These are phyloP conservation scores for Phycodurus eques DNA, from an alignment of 2,113 vertebrate species.

Conservation along the genomic window DNA sequence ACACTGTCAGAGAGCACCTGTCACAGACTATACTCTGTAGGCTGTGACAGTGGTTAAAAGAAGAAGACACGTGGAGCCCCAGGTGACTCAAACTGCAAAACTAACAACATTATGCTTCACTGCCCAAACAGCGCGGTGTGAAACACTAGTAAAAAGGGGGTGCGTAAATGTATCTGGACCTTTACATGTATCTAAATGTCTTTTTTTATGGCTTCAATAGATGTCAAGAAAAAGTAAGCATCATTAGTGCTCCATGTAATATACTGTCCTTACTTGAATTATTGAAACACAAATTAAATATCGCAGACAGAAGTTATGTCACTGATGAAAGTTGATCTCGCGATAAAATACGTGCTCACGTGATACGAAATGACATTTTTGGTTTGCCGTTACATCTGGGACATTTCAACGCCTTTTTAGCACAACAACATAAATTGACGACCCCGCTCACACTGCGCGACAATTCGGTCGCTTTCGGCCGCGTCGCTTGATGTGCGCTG, in stretches of 20 bases:
- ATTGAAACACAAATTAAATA: not conserved
- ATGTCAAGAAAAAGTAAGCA: not conserved
- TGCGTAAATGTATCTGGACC: conserved; percentile 26
- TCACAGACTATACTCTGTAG: conserved; percentile 36
- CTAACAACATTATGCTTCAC: conserved; percentile 62
- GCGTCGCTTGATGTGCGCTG: too few relatives aligned
- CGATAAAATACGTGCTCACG: not conserved
- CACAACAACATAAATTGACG: too few relatives aligned
- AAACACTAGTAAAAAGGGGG: conserved; percentile 40
- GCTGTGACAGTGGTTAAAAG: conserved; percentile 54
- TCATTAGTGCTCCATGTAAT: not conserved
- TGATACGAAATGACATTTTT: too few relatives aligned
- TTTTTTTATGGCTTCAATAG: conserved; percentile 25
- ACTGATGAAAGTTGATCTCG: not conserved
- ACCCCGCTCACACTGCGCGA: too few relatives aligned
- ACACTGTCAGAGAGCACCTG: conserved; percentile 47
- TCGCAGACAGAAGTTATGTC: not conserved
- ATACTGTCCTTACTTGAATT: not conserved
- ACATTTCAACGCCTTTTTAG: too few relatives aligned
- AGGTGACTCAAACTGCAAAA: conserved; percentile 64
- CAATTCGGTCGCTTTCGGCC: too few relatives aligned
- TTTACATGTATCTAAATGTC: conserved; percentile 20
- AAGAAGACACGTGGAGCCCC: conserved; percentile 62
- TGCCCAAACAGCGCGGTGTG: conserved; percentile 45
- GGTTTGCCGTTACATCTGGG: too few relatives aligned